Evolutionary conservation across 1,140 invertebrate genomes (phyloP).

Genomic region (Zaprionus davidi): DNA sequence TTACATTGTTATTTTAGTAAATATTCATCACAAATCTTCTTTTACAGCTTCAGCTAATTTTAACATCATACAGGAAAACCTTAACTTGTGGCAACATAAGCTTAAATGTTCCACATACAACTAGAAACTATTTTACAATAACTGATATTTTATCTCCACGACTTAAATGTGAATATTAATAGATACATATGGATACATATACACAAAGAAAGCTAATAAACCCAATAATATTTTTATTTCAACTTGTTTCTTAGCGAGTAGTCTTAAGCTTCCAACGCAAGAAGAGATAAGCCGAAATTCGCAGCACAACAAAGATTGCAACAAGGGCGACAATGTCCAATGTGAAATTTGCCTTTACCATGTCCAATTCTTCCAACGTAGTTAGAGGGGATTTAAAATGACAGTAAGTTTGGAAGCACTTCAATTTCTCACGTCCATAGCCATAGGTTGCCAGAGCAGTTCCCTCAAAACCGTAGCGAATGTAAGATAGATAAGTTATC

Average conservation of each 20-base stretch:
- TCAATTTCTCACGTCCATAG: conserved; percentile 91
- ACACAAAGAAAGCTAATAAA: conserved; percentile 69
- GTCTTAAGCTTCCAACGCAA: conserved; percentile 94
- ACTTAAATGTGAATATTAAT: conserved; percentile 14
- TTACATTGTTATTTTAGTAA: conserved; percentile 12
- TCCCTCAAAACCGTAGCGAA: conserved; percentile 97
- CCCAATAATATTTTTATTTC: conserved; percentile 47
- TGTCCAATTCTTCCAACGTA: conserved; percentile 96
- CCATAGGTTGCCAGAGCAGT: conserved; percentile 97
- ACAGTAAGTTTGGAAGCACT: conserved; percentile 92
- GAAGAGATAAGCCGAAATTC: conserved; percentile 95
- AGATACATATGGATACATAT: conserved; percentile 37
- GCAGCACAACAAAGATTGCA: conserved; percentile 94
- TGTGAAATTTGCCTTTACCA: conserved; percentile 90
- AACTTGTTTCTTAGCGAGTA: conserved; percentile 86
- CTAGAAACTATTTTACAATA: conserved; percentile 20
- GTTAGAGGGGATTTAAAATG: conserved; percentile 95
- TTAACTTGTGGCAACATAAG: conserved; percentile 21
- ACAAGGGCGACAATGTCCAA: conserved; percentile 93
- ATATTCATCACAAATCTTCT: conserved; percentile 2
- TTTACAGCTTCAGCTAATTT: conserved; percentile 21
- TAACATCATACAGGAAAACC: conserved; percentile 24
- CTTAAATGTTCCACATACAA: conserved; percentile 21
- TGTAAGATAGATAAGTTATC: conserved; percentile 98
- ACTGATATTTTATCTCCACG: conserved; percentile 11